A percentile compares a stretch with the other conserved stretches of the same genome.
phyloP scores from a whole-genome alignment of 2,797 vertebrate species.

The Argentina silus region DNA sequence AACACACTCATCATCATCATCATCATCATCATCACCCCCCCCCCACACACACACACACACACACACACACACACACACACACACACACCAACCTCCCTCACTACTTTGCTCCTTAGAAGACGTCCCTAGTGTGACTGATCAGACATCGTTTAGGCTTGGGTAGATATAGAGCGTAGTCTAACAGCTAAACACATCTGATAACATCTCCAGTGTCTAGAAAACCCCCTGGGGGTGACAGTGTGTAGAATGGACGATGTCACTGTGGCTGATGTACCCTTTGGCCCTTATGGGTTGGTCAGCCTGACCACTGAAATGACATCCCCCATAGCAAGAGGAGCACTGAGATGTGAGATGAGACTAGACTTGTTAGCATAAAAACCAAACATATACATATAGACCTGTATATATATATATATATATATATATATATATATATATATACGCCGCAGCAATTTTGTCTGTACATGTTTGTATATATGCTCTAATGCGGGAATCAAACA shows the following conservation, averaged over 20 bases:
- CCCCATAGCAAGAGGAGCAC: constrained; percentile 25
- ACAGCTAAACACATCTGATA: neutral
- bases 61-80: neutral
- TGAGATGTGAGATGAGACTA: too few relatives aligned
- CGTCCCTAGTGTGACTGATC: neutral
- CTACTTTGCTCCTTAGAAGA: constrained; percentile 2
- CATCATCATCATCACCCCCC: constrained; percentile 19
- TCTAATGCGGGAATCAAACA: too few relatives aligned
- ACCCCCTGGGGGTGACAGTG: constrained; percentile 31
- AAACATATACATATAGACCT: too few relatives aligned
- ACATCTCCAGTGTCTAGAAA: constrained; percentile 32
- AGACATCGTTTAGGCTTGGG: neutral
- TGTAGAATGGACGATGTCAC: constrained; percentile 38
- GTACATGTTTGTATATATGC: too few relatives aligned
- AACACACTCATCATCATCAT: constrained; percentile 29
- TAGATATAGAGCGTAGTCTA: constrained; percentile 15
- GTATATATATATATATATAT: too few relatives aligned
- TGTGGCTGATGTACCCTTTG: constrained; percentile 46
- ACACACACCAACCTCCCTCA: constrained; percentile 36
- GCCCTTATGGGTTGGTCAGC: constrained; percentile 59
- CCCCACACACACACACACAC: neutral
- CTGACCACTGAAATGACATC: constrained; percentile 62
- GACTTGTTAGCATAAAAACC: too few relatives aligned
- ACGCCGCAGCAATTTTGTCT: too few relatives aligned
- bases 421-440: too few relatives aligned